Evolutionary conservation across 2,888 invertebrate species (phyloP).

Genomic region (Pachymerium ferrugineum): DNA sequence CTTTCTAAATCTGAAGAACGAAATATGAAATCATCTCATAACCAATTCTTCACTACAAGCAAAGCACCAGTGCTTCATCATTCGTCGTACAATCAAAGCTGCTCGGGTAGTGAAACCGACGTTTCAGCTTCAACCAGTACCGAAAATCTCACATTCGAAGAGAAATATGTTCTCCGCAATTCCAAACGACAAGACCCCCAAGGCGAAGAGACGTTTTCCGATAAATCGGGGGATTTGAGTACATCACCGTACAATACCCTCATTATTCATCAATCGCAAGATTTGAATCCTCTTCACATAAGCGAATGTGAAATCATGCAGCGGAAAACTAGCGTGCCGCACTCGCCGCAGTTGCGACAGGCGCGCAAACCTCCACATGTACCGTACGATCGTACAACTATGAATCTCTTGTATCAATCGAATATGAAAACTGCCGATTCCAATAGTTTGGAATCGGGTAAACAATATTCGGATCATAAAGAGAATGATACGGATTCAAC

Average conservation of each 20-base stretch:
- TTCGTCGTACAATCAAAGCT: constrained; percentile 39
- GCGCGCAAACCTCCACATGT: neutral
- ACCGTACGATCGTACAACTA: neutral
- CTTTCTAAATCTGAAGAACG: neutral
- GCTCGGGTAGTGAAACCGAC: constrained; percentile 83
- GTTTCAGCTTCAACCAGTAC: constrained; percentile 70
- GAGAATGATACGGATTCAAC: neutral
- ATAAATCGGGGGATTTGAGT: constrained; percentile 27
- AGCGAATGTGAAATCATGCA: constrained; percentile 31
- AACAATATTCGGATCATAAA: constrained; percentile 57
- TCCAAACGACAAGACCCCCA: constrained; percentile 84
- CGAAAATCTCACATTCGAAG: constrained; percentile 80
- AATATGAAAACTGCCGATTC: neutral
- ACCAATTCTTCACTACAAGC: neutral
- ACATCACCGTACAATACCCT: constrained; percentile 30
- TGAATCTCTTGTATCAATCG: neutral
- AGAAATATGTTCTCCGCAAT: constrained; percentile 70
- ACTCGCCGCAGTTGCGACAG: neutral
- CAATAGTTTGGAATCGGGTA: constrained; percentile 60
- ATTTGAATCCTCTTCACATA: constrained; percentile 29
- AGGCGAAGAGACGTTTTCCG: constrained; percentile 67
- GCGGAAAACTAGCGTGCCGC: constrained; percentile 25
- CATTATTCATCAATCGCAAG: constrained; percentile 25
- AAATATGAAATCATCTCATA: constrained; percentile 11
- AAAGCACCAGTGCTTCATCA: neutral